phyloP scores from a whole-genome alignment of 2,113 vertebrate genomes.

The Strix aluco region DNA sequence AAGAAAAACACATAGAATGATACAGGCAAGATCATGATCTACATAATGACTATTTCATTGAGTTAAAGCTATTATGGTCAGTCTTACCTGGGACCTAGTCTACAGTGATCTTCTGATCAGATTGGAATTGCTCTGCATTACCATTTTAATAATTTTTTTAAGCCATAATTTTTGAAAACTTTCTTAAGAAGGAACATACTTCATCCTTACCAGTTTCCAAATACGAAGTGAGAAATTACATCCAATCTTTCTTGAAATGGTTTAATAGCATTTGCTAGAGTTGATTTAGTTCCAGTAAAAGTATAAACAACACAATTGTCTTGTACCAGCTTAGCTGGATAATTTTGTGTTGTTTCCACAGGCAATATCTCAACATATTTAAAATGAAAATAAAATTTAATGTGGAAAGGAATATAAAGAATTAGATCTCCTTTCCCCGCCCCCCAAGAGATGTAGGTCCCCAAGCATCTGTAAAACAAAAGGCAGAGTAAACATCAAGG shows the following conservation, averaged over 20 bases:
- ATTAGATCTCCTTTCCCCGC: not conserved
- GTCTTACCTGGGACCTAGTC: too few species aligned
- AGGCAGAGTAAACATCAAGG: not conserved
- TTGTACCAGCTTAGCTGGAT: not conserved
- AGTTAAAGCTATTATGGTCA: not conserved
- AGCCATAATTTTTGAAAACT: not conserved
- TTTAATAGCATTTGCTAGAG: not conserved
- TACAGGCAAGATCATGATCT: not conserved
- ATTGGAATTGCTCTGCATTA: not conserved
- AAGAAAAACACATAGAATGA: not conserved
- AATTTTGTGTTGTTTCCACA: not conserved
- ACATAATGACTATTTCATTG: not conserved
- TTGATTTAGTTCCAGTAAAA: not conserved
- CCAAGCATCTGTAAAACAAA: conserved; percentile 16
- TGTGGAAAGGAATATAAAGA: not conserved
- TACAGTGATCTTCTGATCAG: not conserved
- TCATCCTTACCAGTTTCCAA: not conserved
- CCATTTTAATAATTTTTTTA: not conserved
- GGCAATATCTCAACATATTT: not conserved
- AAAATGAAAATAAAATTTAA: not conserved
- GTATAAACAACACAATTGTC: not conserved
- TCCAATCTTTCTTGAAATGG: not conserved
- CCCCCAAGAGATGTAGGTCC: not conserved
- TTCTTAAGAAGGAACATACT: not conserved
- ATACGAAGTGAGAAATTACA: not conserved